Percentiles rank a stretch among this genome's conserved stretches.
Conservation (phyloP, 2,888 invertebrate genomes). For the Leucania comma region DNA sequence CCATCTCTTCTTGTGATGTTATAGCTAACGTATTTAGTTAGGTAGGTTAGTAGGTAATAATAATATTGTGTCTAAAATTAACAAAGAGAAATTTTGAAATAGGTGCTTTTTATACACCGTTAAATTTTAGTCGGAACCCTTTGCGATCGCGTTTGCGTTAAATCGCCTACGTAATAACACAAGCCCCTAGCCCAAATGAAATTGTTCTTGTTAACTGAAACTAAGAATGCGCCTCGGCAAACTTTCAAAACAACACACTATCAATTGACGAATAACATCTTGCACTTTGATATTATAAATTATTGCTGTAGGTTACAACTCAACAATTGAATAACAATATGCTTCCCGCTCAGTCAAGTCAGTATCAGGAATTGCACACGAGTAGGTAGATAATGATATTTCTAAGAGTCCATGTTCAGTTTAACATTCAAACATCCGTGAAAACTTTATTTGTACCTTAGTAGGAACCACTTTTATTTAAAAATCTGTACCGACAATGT, state of each 20-base stretch:
- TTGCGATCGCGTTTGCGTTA: no score
- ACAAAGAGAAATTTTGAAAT: no score
- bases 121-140: no score
- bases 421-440: neutral
- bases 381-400: slow-evolving; percentile 17
- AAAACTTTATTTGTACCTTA: neutral
- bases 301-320: slow-evolving; percentile 18
- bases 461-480: no score
- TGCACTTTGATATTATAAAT: slow-evolving; percentile 26
- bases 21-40: no score
- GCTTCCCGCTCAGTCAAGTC: slow-evolving; percentile 36
- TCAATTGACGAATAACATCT: slow-evolving; percentile 32
- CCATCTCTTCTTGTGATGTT: no score
- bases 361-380: slow-evolving; percentile 17
- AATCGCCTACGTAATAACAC: neutral
- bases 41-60: no score
- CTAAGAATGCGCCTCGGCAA: neutral
- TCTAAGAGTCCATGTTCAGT: neutral
- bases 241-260: slow-evolving; percentile 10
- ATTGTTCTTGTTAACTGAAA: neutral
- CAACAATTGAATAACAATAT: slow-evolving; percentile 46
- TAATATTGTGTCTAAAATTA: no score
- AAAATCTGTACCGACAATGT: neutral
- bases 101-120: no score
- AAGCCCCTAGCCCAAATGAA: neutral